Evolutionary conservation across 2,113 vertebrate species (phyloP).

Genomic region (Oplegnathus fasciatus): DNA sequence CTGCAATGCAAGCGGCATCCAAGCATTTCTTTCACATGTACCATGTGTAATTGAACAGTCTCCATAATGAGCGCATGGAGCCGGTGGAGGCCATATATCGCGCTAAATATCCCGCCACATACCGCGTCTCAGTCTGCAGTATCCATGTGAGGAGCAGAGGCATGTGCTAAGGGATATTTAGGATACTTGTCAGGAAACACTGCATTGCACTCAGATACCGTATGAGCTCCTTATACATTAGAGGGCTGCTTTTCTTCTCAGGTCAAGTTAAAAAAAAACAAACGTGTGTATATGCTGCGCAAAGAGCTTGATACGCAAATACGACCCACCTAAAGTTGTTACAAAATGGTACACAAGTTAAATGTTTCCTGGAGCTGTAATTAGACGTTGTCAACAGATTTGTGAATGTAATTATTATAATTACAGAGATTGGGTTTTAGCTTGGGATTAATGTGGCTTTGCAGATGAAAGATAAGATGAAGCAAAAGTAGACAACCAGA

Average conservation of each 20-base stretch:
- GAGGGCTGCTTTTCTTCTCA: no score
- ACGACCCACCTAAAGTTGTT: rapidly evolving
- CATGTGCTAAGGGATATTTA: conserved; percentile 15
- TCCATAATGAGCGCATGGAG: conserved; percentile 18
- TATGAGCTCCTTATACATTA: background rate
- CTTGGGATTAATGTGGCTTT: conserved; percentile 1
- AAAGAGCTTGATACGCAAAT: background rate
- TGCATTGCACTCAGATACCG: conserved; percentile 1
- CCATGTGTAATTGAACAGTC: conserved; percentile 12
- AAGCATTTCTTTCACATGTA: conserved; percentile 30
- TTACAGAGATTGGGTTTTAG: conserved; percentile 19
- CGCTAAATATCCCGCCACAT: conserved; percentile 30
- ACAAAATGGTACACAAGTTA: background rate
- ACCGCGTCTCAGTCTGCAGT: conserved; percentile 28
- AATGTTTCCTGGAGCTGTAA: conserved; percentile 35
- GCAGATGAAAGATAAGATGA: conserved; percentile 6
- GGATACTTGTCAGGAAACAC: background rate
- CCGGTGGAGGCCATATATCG: conserved; percentile 45
- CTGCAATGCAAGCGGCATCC: conserved; percentile 24
- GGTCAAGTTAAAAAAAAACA: background rate
- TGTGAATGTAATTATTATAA: conserved; percentile 46
- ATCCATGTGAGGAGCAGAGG: conserved; percentile 52
- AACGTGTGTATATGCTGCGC: background rate
- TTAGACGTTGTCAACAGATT: conserved; percentile 33
- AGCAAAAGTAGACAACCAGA: background rate